Percentiles rank a stretch among this genome's conserved stretches.
Evolutionary conservation across 1,140 invertebrate species (phyloP).

Genomic region (Nautilus pompilius): DNA sequence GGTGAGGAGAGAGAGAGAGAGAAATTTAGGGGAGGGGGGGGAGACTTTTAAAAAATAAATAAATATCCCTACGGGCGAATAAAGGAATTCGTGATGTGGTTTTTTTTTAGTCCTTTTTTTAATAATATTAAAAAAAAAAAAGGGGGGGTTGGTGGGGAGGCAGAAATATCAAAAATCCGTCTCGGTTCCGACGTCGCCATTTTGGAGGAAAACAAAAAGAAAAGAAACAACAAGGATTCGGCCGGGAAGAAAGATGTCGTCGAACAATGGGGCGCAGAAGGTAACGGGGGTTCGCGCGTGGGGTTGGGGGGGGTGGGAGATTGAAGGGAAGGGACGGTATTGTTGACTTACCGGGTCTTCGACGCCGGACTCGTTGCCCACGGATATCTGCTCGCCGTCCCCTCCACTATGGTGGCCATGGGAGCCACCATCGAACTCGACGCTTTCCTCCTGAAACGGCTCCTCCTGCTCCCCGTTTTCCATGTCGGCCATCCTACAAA

Average conservation of each 20-base stretch:
- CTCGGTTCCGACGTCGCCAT: neutral
- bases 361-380: constrained; percentile 22
- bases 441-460: constrained; percentile 11
- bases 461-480: constrained; percentile 11
- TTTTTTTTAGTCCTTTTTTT: too few relatives aligned
- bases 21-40: too few relatives aligned
- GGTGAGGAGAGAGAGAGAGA: too few relatives aligned
- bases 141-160: too few relatives aligned
- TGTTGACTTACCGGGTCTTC: constrained; percentile 35
- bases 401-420: constrained; percentile 7
- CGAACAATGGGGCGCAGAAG: neutral
- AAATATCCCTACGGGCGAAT: too few relatives aligned
- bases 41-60: too few relatives aligned
- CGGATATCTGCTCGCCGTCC: constrained; percentile 8
- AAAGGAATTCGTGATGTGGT: too few relatives aligned
- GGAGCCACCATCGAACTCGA: constrained; percentile 1
- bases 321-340: neutral
- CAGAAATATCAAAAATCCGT: neutral
- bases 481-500: too few relatives aligned
- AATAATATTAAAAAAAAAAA: too few relatives aligned
- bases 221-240: neutral
- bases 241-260: neutral
- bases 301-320: too few relatives aligned
- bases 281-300: neutral
- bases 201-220: neutral